phyloP scores from a whole-genome alignment of 2,888 invertebrate genomes.

The Sinopyrophorus schimmeli region DNA sequence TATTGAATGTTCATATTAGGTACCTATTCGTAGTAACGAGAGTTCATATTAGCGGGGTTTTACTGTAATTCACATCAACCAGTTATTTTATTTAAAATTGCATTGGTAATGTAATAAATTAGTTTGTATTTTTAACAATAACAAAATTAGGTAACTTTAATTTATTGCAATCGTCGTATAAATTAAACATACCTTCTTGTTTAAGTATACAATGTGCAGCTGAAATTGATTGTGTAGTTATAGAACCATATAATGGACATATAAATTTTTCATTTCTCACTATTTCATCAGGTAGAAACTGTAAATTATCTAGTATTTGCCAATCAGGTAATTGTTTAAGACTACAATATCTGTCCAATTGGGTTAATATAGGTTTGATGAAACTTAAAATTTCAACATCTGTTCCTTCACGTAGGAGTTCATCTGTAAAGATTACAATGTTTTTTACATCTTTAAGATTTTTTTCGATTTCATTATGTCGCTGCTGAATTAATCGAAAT shows the following conservation, averaged over 20 bases:
- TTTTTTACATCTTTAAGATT: slow-evolving; percentile 61
- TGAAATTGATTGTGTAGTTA: slow-evolving; percentile 67
- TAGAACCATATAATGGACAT: slow-evolving; percentile 60
- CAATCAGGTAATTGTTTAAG: slow-evolving; percentile 54
- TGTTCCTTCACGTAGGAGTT: slow-evolving; percentile 64
- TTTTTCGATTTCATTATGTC: slow-evolving; percentile 57
- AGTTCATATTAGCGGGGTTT: no score
- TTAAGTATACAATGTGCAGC: slow-evolving; percentile 63
- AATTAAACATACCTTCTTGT: slow-evolving; percentile 60
- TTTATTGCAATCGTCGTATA: no score
- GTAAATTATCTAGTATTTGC: slow-evolving; percentile 56
- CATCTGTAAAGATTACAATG: slow-evolving; percentile 67
- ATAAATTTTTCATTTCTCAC: slow-evolving; percentile 51
- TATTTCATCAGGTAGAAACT: slow-evolving; percentile 61
- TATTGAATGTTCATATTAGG: no score
- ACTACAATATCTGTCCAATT: slow-evolving; percentile 66
- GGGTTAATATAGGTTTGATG: slow-evolving; percentile 65
- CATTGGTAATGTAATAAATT: no score
- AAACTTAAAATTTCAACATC: slow-evolving; percentile 74
- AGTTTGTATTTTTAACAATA: no score
- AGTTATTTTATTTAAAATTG: no score
- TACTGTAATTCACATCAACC: no score
- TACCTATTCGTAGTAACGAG: no score
- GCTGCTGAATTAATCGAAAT: slow-evolving; percentile 53
- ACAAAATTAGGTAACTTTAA: no score